Evolutionary conservation across 2,888 invertebrate species (phyloP), one percentile per base, ranked within the genome.

Genomic region (Synanthedon myopaeformis): DNA sequence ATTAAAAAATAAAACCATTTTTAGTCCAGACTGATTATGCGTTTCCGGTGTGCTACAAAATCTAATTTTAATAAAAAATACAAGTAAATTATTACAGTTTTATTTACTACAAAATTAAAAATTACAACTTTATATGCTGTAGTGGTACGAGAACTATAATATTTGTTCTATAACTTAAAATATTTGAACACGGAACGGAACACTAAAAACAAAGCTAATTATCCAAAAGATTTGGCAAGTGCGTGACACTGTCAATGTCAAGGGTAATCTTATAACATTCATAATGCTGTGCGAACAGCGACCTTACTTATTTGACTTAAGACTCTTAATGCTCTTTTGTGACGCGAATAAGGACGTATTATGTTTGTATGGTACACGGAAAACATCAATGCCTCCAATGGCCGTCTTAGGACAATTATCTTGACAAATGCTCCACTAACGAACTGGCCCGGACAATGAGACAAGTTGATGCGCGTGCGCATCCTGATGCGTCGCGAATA

Each of bases 381-480:
- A 82, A 79, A 77, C 68, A 74, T 78, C 76, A 70, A 66, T 69
- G 66, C 69, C 68, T 70, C 67, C 74, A 79, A 78, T 72, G 76
- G 76, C 64, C 66, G 57, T 61, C 71, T 74, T 74, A 70, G 67
- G 72, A 76, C 79, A 80, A 82, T 82, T 82, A 80, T 80, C 77
- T 79, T 80, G 79, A 82, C 82, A 82, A 84, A 84, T 82, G 77
- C 74, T 72, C 69, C 60, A 67, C 81, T 83, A 83, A 82, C 78
- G 82, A 82, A 81, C 72, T 61, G 59, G 58, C 61, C 64, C 72
- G 74, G 74, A 72, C 72, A 35, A 67, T 63, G 64, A 67, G 67
- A 69, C 74, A 69, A 74, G 63, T 74, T 70, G 66, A 74, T 67
- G 74, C 69, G 54, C 56, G 54, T 52, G 65, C 66, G 67, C 69